Evolutionary conservation across 2,113 vertebrate genomes (phyloP), one percentile per base, ranked within the genome.

Genomic region (Mesocricetus auratus): DNA sequence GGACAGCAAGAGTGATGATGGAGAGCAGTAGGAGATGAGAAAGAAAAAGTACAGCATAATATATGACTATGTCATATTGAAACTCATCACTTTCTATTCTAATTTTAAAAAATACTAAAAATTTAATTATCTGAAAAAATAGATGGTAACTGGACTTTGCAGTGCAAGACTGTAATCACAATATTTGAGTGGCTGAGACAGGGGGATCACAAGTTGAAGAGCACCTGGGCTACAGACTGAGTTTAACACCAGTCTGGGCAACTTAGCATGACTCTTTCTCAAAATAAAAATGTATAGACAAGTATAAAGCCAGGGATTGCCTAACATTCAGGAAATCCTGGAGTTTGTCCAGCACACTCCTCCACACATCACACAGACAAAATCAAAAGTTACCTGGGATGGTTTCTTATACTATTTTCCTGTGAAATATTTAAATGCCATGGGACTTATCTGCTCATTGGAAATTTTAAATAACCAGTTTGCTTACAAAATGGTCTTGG

Each of bases 391-490:
- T 53, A 71, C 66, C 66, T 56, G 7, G 0, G 39, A 45, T 22
- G 21, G 8, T 69, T 79, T 81, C 47, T 60, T 96, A 73, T 66
- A 33, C 31, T 66, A 91, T 82, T 90, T 42, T 86, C 33, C 47
- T 92, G n/a, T 96, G 69, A 42, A 68, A 81, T 75, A 75, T 88
- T 86, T 75, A 86, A 96, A 93, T 68, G 66, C 26, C 58, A 77
- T 73, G 60, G 17, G 45, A 66, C 75, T 71, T 79, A 64, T 53
- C 22, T 94, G 77, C 26, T 91, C 29, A 60, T 86, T 91, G 45
- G 24, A 93, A 94, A 26, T 94, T 42, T 60, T 15, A 93, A 97
- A 91, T 58, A 94, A 95, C 39, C 60, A 45, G 89, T 86, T 95
- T 39, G 86, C 29, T 77, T 93, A 56, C 86, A 74, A 93, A 93